These are phyloP conservation scores for Cephalopterus ornatus DNA, from an alignment of 2,113 vertebrate genomes.

Conservation along the genomic window DNA sequence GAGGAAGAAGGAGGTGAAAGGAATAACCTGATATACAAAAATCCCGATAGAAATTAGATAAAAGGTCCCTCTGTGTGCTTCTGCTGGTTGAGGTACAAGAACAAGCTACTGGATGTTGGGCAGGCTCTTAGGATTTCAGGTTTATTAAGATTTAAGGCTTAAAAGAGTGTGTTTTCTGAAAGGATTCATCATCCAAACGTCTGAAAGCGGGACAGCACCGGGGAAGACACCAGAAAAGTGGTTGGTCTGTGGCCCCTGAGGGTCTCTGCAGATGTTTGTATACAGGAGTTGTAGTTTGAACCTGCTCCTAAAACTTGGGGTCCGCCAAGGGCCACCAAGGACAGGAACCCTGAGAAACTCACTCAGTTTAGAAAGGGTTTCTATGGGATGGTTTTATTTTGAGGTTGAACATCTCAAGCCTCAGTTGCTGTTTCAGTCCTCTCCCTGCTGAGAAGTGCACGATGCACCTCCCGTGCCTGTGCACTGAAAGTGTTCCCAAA, in stretches of 20 bases:
- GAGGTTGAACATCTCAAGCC: not conserved
- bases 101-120: not conserved
- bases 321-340: not conserved
- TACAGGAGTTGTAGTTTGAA: not conserved
- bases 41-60: accelerated
- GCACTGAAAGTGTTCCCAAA: not conserved
- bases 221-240: not conserved
- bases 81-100: accelerated
- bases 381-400: not conserved
- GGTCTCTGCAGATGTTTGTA: not conserved
- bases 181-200: not conserved
- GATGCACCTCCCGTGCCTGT: not conserved
- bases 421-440: accelerated
- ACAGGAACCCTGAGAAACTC: not conserved
- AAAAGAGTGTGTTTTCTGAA: not conserved
- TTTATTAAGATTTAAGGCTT: not conserved
- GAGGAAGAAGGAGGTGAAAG: not conserved
- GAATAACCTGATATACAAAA: not conserved
- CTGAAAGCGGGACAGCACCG: not conserved
- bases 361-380: accelerated
- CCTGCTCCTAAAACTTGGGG: accelerated
- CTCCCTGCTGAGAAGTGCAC: not conserved
- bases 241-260: accelerated
- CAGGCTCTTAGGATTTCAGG: not conserved
- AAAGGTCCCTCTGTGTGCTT: accelerated